Conservation (phyloP, 2,888 invertebrate genomes). For the Brachypalpus laphriformis region DNA sequence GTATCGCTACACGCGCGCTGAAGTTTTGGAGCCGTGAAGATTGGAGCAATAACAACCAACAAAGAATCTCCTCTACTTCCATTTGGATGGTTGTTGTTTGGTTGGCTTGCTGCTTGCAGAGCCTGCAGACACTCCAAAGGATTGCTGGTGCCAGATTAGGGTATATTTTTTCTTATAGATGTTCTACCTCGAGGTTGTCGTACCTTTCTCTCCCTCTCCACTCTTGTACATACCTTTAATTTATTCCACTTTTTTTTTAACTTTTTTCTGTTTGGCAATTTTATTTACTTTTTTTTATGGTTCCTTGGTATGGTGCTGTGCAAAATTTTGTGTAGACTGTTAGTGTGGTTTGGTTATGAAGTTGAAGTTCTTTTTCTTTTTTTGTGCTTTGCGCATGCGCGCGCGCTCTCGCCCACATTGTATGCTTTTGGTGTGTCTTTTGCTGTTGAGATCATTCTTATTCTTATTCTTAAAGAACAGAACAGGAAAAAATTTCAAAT, state of each 20-base stretch:
- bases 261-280: constrained; percentile 16
- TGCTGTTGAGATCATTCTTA: constrained; percentile 69
- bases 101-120: constrained; percentile 11
- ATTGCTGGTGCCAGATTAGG: constrained; percentile 66
- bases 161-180: constrained; percentile 41
- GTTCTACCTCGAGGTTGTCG: constrained; percentile 55
- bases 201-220: constrained; percentile 25
- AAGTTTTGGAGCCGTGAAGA: constrained; percentile 66
- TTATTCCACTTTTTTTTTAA: constrained; percentile 49
- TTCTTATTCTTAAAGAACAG: constrained; percentile 45
- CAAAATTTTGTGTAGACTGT: constrained; percentile 16
- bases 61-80: constrained; percentile 47
- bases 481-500: constrained; percentile 17
- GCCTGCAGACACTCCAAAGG: constrained; percentile 46
- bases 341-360: constrained; percentile 56
- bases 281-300: constrained; percentile 13
- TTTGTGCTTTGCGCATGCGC: background rate
- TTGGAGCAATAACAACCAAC: constrained; percentile 66
- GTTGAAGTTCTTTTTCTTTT: constrained; percentile 34
- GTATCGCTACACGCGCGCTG: constrained; percentile 37
- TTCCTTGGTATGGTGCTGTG: constrained; percentile 4
- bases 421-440: constrained; percentile 18
- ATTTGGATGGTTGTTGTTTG: background rate
- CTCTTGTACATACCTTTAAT: constrained; percentile 51
- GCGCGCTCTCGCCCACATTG: constrained; percentile 50